Base-by-base conservation (phyloP, 2,113 vertebrate species). In the Dryoscopus gambensis region DNA sequence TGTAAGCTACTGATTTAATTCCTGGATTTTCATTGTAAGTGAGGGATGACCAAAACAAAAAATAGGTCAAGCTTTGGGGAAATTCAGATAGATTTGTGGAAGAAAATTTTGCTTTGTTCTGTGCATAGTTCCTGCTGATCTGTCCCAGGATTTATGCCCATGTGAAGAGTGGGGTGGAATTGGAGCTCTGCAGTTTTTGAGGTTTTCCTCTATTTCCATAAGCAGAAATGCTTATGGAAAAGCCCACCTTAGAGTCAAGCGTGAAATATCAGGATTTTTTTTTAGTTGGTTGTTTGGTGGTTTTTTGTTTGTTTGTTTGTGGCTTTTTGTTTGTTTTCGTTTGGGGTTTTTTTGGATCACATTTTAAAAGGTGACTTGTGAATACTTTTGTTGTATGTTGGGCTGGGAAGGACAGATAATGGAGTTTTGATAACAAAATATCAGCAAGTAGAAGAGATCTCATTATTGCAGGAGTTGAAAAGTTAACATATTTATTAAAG, bases 401-500 rank as follows among this genome's bases (percentile, higher is more conserved):
- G 78, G 55, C 89, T 87, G 77, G 63, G 70, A 89, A 95, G 57
- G 90, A 92, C 89, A 91, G 59, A 82, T 95, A 94, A 94, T 76
- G 52, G 84, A 79, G 55, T 83, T 91, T 62, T 74, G 82, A 78
- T 92, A 95, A 64, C 65, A 82, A 84, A 95, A 75, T 77, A 86
- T 33, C 76, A 84, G 73, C 93, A 90, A 90, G 25, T 24, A 57
- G 79, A 91, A 74, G 56, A 64, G 60, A 84, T 75, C 28, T 89
- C 84, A 93, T 95, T 90, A 92, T 84, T 82, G 73, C 69, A n/a
- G 27, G 17, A 93, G 60, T 84, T 49, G 27, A 50, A 79, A 94
- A 93, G 78, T 87, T 93, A 89, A 92, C 81, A 70, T 95, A 56
- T 87, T 92, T 82, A 84, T 96, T 94, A 56, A 78, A 92, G 64